Conservation (phyloP, 2,888 invertebrate genomes). For the Cheilosia grossa region DNA sequence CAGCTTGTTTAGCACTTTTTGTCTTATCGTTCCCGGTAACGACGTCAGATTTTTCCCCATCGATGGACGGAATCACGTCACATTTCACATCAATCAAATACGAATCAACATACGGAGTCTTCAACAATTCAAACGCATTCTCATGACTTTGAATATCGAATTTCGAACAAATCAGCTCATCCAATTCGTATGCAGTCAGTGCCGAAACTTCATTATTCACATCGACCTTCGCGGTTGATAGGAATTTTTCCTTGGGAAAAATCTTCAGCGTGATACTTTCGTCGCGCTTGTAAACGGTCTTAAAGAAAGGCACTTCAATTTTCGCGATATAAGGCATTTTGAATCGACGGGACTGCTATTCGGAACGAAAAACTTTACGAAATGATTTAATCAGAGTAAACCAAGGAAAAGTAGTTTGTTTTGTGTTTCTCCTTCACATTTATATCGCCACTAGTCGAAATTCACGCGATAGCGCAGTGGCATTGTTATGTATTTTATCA, state of each 20-base stretch:
- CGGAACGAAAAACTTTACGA: slow-evolving; percentile 36
- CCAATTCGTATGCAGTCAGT: not conserved
- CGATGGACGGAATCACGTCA: slow-evolving; percentile 74
- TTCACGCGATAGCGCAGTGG: slow-evolving; percentile 29
- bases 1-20: not conserved
- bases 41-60: slow-evolving; percentile 49
- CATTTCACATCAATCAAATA: slow-evolving; percentile 54
- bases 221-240: slow-evolving; percentile 38
- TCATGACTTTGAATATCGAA: slow-evolving; percentile 53
- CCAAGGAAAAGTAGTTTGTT: slow-evolving; percentile 46
- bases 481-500: slow-evolving; percentile 32
- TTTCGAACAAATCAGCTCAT: slow-evolving; percentile 60
- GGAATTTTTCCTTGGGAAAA: slow-evolving; percentile 69
- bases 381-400: slow-evolving; percentile 58
- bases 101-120: slow-evolving; percentile 62
- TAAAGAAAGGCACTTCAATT: slow-evolving; percentile 70
- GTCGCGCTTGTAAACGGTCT: slow-evolving; percentile 67
- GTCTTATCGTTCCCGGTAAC: not conserved
- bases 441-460: slow-evolving; percentile 24
- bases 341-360: not conserved
- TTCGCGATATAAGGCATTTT: slow-evolving; percentile 63
- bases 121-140: slow-evolving; percentile 50
- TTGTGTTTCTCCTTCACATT: slow-evolving; percentile 20
- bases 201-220: slow-evolving; percentile 18
- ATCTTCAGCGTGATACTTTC: slow-evolving; percentile 56